Percentiles rank a stretch among this genome's conserved stretches.
Conservation (phyloP, 2,888 invertebrate species). For the Pachycephus smyrnensis region DNA sequence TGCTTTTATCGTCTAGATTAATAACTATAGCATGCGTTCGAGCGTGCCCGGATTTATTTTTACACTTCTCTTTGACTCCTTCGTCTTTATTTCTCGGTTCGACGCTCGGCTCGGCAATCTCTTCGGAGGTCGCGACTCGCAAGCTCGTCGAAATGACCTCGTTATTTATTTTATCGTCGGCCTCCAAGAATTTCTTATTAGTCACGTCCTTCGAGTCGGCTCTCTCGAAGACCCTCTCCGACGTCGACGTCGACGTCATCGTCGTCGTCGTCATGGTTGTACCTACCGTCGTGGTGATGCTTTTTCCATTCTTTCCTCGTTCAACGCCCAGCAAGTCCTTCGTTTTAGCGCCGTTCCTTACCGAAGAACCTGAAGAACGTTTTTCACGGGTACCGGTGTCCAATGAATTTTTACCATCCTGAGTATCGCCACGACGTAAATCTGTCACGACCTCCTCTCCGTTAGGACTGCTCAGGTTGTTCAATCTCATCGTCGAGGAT, state of each 20-base stretch:
- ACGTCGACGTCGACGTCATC: slow-evolving; percentile 66
- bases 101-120: slow-evolving; percentile 27
- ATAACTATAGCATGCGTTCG: slow-evolving; percentile 83
- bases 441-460: slow-evolving; percentile 35
- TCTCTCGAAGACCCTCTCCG: slow-evolving; percentile 65
- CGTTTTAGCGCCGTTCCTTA: slow-evolving; percentile 24
- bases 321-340: slow-evolving; percentile 27
- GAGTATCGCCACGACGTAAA: slow-evolving; percentile 54
- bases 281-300: slow-evolving; percentile 44
- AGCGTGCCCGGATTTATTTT: slow-evolving; percentile 74
- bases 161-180: slow-evolving; percentile 24
- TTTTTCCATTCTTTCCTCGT: slow-evolving; percentile 50
- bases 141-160: slow-evolving; percentile 11
- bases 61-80: slow-evolving; percentile 36
- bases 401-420: slow-evolving; percentile 30
- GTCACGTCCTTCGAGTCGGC: slow-evolving; percentile 65
- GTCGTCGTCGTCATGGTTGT: slow-evolving; percentile 37
- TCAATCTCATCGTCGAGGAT: slow-evolving; percentile 59
- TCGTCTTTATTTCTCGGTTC: slow-evolving; percentile 33
- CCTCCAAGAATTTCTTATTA: slow-evolving; percentile 26
- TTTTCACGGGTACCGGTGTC: slow-evolving; percentile 9
- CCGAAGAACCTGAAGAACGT: neutral
- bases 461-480: slow-evolving; percentile 61
- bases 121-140: slow-evolving; percentile 24
- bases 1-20: slow-evolving; percentile 83